These are phyloP conservation scores for Ibycter americanus DNA, from an alignment of 2,797 vertebrate genomes.

Conservation along the genomic window DNA sequence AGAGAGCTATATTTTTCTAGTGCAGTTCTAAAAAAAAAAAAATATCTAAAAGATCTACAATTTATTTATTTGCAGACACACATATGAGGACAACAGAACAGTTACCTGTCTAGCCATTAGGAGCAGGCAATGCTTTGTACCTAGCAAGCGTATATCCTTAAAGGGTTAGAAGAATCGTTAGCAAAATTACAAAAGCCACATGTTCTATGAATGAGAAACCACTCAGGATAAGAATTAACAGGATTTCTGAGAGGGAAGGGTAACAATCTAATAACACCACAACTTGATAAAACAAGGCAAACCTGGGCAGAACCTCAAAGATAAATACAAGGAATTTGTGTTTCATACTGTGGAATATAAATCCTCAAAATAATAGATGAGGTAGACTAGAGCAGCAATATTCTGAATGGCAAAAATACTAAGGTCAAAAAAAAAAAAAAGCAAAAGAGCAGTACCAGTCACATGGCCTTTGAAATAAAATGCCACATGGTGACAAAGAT, in stretches of 20 bases:
- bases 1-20: not conserved
- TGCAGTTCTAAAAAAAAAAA: not conserved
- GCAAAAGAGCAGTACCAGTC: not conserved
- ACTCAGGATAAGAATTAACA: not conserved
- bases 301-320: not conserved
- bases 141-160: not conserved
- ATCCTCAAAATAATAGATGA: not conserved
- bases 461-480: not conserved
- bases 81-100: not conserved
- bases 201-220: not conserved
- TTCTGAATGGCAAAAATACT: not conserved
- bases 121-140: not conserved
- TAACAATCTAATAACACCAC: not conserved
- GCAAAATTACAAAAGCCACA: not conserved
- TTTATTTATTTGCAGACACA: not conserved
- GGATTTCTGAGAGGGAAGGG: not conserved
- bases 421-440: not conserved
- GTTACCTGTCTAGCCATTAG: not conserved
- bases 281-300: not conserved
- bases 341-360: not conserved
- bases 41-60: not conserved
- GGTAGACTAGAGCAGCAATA: not conserved
- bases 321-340: not conserved
- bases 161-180: not conserved
- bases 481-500: not conserved